Conservation (phyloP, 2,888 invertebrate genomes). For the Synanthedon tipuliformis region DNA sequence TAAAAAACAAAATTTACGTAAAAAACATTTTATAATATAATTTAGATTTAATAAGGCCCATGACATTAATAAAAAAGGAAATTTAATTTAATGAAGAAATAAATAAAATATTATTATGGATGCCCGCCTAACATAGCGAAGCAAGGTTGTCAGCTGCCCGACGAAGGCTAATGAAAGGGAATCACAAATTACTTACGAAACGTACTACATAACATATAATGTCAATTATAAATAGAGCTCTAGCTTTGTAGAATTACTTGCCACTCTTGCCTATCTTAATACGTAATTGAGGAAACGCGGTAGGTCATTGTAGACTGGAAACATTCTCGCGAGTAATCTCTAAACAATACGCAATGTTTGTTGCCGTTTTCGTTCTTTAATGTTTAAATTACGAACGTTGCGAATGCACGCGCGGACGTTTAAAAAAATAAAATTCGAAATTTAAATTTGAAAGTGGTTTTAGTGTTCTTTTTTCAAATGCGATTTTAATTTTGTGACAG, state of each 20-base stretch:
- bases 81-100: not conserved
- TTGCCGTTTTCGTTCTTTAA: not conserved
- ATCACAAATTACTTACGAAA: not conserved
- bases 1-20: too few species aligned
- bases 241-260: not conserved
- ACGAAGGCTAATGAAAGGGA: constrained; percentile 7
- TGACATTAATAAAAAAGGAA: too few species aligned
- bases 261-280: not conserved
- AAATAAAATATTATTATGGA: not conserved
- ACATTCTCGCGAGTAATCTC: not conserved
- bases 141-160: constrained; percentile 2
- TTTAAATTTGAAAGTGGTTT: not conserved
- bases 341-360: constrained; percentile 2
- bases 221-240: not conserved
- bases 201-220: not conserved
- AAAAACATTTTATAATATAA: too few species aligned
- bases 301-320: not conserved
- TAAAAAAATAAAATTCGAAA: not conserved
- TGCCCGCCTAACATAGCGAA: not conserved
- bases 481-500: not conserved
- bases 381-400: not conserved
- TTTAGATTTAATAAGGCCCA: too few species aligned
- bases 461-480: not conserved
- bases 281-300: not conserved
- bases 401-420: constrained; percentile 1